phyloP scores from a whole-genome alignment of 2,888 invertebrate genomes.

The Leucophenga montana region DNA sequence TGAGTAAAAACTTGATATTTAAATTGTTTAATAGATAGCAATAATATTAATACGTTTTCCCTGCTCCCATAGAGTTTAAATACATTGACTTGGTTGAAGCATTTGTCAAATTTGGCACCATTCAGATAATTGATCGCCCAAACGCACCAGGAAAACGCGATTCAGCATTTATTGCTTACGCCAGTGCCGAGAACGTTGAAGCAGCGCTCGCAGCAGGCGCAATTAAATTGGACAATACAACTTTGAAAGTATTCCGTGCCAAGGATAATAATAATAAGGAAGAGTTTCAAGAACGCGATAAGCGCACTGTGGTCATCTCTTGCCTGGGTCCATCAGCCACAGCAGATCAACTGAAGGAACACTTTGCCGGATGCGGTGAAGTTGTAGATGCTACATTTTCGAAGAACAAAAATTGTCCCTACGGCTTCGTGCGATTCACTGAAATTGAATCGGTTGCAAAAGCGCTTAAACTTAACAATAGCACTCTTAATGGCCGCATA shows the following conservation, averaged over 20 bases:
- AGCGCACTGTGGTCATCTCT: conserved; percentile 46
- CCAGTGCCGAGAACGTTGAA: conserved; percentile 46
- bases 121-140: conserved; percentile 43
- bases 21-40: background rate
- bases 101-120: conserved; percentile 59
- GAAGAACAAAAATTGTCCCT: conserved; percentile 39
- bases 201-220: conserved; percentile 54
- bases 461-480: conserved; percentile 53
- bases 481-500: conserved; percentile 47
- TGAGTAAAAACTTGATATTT: conserved; percentile 42
- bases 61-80: conserved; percentile 48
- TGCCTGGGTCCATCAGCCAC: conserved; percentile 45
- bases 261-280: background rate
- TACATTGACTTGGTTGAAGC: conserved; percentile 51
- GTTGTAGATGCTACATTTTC: conserved; percentile 45
- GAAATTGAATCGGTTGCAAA: conserved; percentile 27
- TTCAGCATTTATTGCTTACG: conserved; percentile 48
- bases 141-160: conserved; percentile 36
- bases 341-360: conserved; percentile 43
- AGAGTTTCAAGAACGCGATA: conserved; percentile 38
- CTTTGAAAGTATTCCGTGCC: conserved; percentile 33
- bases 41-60: background rate
- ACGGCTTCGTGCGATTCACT: conserved; percentile 52
- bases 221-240: conserved; percentile 43
- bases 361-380: conserved; percentile 55